These are phyloP conservation scores for Cathartes aura DNA, from an alignment of 2,113 vertebrate genomes.

Conservation along the genomic window DNA sequence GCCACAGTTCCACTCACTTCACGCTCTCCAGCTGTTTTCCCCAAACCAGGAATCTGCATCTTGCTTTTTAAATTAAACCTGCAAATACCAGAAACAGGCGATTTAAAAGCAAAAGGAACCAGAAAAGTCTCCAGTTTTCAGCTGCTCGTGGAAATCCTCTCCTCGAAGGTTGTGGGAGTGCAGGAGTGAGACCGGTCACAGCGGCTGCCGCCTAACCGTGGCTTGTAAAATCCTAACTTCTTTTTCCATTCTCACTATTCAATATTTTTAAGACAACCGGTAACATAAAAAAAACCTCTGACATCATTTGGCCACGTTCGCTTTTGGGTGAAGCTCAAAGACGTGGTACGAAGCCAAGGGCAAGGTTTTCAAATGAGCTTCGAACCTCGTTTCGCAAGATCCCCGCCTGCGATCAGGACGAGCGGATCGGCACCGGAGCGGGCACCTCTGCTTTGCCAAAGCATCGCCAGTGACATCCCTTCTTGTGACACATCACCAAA, in stretches of 20 bases:
- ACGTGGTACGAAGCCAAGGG: background rate
- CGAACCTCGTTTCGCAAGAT: rapidly evolving
- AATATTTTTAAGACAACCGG: background rate
- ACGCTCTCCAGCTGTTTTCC: background rate
- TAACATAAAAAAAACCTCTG: background rate
- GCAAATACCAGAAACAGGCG: background rate
- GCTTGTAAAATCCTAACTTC: background rate
- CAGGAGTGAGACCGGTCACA: background rate
- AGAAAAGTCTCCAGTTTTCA: background rate
- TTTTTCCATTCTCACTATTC: background rate
- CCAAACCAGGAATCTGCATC: background rate
- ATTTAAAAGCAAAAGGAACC: background rate
- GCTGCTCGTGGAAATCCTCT: background rate
- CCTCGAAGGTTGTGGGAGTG: background rate
- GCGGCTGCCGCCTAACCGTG: background rate
- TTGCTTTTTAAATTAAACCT: background rate
- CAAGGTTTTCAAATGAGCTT: background rate
- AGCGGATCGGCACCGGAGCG: rapidly evolving
- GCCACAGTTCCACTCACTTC: rapidly evolving
- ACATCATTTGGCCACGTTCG: rapidly evolving
- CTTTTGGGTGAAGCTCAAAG: background rate
- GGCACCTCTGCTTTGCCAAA: background rate
- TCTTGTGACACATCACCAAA: background rate
- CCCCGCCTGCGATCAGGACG: rapidly evolving
- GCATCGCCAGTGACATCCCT: background rate